Evolutionary conservation across 2,888 invertebrate genomes (phyloP).

Genomic region (Leucoptera coffeella): DNA sequence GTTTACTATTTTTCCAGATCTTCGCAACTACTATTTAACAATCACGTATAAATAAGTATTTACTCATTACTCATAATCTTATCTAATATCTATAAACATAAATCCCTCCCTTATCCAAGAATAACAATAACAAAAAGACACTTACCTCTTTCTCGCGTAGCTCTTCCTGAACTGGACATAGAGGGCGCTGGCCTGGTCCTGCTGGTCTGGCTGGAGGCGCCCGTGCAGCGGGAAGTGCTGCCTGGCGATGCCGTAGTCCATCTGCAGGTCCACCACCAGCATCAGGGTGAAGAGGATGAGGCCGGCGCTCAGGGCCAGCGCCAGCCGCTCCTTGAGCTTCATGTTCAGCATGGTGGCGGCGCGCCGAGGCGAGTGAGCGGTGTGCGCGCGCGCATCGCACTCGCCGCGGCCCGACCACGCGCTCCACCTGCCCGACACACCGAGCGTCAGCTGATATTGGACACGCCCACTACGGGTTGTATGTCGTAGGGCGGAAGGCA

Average conservation of each 20-base stretch:
- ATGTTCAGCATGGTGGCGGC: slow-evolving; percentile 49
- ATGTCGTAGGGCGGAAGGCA: no score
- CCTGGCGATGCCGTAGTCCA: slow-evolving; percentile 78
- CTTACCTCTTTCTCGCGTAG: slow-evolving; percentile 69
- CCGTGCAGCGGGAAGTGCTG: slow-evolving; percentile 68
- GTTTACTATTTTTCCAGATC: no score
- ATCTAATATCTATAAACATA: no score
- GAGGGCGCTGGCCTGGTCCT: slow-evolving; percentile 58
- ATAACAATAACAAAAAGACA: no score
- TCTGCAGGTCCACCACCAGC: slow-evolving; percentile 75
- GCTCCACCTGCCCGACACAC: no score
- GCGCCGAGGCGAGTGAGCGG: slow-evolving; percentile 19
- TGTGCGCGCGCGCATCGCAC: slow-evolving; percentile 11
- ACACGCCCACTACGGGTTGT: no score
- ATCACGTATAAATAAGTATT: no score
- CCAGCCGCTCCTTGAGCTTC: slow-evolving; percentile 67
- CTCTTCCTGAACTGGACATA: slow-evolving; percentile 73
- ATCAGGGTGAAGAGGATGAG: slow-evolving; percentile 74
- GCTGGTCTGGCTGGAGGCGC: slow-evolving; percentile 57
- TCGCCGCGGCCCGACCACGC: no score
- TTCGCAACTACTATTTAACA: no score
- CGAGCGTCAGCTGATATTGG: no score
- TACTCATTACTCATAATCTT: no score
- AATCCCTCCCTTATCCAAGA: no score
- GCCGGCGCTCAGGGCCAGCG: slow-evolving; percentile 68